Conservation (phyloP, 2,113 vertebrate species). For the Alethe castanea region DNA sequence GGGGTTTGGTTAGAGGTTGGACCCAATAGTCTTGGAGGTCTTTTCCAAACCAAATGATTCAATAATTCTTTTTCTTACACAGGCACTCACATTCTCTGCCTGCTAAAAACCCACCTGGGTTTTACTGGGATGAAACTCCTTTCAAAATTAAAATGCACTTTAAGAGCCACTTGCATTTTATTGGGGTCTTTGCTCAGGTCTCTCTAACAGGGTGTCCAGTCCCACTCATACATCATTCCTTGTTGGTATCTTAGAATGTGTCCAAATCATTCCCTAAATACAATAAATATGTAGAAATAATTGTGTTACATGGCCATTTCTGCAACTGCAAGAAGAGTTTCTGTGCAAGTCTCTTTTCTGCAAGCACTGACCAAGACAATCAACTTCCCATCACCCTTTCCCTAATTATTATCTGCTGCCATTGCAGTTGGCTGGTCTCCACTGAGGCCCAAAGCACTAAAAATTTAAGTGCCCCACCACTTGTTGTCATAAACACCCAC, state of each 20-base stretch:
- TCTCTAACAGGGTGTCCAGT: not conserved
- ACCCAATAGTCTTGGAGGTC: rapidly evolving
- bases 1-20: not conserved
- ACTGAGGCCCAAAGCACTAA: not conserved
- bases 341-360: not conserved
- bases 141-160: not conserved
- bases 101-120: not conserved
- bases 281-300: not conserved
- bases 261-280: not conserved
- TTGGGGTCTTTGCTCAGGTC: not conserved
- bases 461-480: not conserved
- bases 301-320: not conserved
- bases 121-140: not conserved
- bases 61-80: not conserved
- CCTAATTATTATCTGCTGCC: not conserved
- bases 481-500: not conserved
- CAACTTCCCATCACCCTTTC: rapidly evolving
- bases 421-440: not conserved
- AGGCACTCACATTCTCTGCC: not conserved
- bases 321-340: not conserved
- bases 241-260: not conserved
- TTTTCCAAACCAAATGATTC: not conserved
- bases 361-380: too few species aligned
- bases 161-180: not conserved
- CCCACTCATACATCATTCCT: rapidly evolving